Conservation (phyloP, 2,888 invertebrate species). For the Lepetodrilus schrolli region DNA sequence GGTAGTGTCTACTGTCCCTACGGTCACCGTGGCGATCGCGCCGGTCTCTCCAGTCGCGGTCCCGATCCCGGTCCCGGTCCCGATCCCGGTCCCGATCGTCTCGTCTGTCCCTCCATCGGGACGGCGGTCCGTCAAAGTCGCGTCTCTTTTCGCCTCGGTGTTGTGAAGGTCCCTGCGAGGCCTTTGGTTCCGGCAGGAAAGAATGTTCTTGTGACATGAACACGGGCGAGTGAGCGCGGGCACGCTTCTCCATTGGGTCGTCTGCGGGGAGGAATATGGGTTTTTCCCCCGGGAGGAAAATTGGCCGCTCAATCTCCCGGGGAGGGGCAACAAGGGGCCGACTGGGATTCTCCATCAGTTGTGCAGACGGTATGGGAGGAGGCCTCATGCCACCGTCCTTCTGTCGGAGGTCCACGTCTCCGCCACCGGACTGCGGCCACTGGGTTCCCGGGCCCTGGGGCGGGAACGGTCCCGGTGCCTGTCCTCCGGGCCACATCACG, state of each 20-base stretch:
- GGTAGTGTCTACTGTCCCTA: constrained; percentile 10
- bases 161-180: constrained; percentile 9
- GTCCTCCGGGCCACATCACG: not conserved
- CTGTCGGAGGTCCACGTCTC: not conserved
- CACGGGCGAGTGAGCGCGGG: not conserved
- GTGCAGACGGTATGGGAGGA: not conserved
- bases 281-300: not conserved
- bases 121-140: not conserved
- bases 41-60: not conserved
- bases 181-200: constrained; percentile 9
- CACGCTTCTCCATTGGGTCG: not conserved
- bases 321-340: not conserved
- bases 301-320: not conserved
- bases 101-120: not conserved
- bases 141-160: not conserved
- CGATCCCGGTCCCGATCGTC: not conserved
- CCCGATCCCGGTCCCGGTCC: not conserved
- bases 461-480: not conserved
- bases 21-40: constrained; percentile 18
- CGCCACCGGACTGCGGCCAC: not conserved
- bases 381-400: not conserved
- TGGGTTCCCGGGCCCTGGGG: not conserved
- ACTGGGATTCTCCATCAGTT: not conserved
- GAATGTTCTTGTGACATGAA: constrained; percentile 8
- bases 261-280: not conserved